phyloP scores from a whole-genome alignment of 2,797 vertebrate species.

The Tapera naevia region DNA sequence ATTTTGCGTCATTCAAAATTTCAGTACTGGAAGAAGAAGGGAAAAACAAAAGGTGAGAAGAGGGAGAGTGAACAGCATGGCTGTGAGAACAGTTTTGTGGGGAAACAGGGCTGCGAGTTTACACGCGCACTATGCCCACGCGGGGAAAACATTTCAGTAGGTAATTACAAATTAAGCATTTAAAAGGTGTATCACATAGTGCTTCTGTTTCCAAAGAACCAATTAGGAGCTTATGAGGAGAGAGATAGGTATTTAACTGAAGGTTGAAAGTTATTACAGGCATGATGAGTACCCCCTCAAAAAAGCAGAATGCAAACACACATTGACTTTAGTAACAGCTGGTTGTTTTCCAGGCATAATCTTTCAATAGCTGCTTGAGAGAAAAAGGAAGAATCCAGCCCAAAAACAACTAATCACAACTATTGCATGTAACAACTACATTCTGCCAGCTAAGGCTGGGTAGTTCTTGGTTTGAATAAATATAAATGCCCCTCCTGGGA shows the following conservation, averaged over 20 bases:
- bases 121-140: rapidly evolving
- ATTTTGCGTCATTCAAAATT: not conserved
- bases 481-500: slow-evolving; percentile 1
- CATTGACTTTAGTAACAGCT: slow-evolving; percentile 30
- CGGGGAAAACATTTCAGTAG: not conserved
- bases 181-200: not conserved
- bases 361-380: slow-evolving; percentile 31
- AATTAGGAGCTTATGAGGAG: not conserved
- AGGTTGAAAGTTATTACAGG: slow-evolving; percentile 29
- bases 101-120: not conserved
- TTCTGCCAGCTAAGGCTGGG: not conserved
- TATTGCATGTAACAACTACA: not conserved
- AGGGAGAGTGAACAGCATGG: rapidly evolving
- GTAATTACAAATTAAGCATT: slow-evolving; percentile 36
- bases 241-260: slow-evolving; percentile 37
- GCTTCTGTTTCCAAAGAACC: slow-evolving; percentile 37
- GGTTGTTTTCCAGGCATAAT: slow-evolving; percentile 37
- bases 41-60: rapidly evolving
- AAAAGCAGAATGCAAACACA: not conserved
- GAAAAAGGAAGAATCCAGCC: not conserved
- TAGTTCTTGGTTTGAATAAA: not conserved
- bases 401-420: not conserved
- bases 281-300: not conserved
- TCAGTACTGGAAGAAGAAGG: not conserved
- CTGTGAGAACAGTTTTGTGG: rapidly evolving